A percentile compares a stretch with the other conserved stretches of the same genome.
Evolutionary conservation across 2,113 vertebrate genomes (phyloP).

Genomic region (Oxyruncus cristatus): DNA sequence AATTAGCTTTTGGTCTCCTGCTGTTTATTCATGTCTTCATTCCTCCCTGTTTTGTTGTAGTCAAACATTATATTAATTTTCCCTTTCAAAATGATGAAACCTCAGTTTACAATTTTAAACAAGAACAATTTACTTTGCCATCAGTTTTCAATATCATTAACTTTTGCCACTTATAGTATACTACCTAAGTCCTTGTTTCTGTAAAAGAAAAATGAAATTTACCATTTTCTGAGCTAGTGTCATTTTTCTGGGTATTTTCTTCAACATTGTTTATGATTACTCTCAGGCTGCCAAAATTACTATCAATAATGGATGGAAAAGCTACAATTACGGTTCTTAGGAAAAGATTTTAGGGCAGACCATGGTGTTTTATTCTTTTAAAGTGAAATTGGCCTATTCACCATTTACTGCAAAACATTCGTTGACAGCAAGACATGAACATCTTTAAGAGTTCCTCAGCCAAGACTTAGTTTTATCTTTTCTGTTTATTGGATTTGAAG

Average conservation of each 20-base stretch:
- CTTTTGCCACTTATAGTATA: not conserved
- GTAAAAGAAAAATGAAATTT: not conserved
- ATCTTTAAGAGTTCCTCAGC: not conserved
- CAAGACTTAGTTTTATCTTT: not conserved
- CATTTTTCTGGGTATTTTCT: not conserved
- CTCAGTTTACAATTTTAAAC: not conserved
- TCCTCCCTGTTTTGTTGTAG: not conserved
- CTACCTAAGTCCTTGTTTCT: not conserved
- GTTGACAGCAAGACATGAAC: not conserved
- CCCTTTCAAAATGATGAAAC: not conserved
- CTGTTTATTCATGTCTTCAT: not conserved
- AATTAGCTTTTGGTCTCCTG: not conserved
- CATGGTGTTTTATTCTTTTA: not conserved
- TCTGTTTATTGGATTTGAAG: not conserved
- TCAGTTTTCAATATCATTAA: not conserved
- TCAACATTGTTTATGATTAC: not conserved
- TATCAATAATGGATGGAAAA: not conserved
- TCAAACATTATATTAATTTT: not conserved
- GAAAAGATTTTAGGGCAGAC: not conserved
- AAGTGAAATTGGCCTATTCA: not conserved
- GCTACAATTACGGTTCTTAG: not conserved
- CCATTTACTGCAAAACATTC: not conserved
- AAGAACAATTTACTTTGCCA: not conserved
- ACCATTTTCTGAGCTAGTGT: not conserved
- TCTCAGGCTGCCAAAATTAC: not conserved